Evolutionary conservation across 2,113 vertebrate species (phyloP), one percentile per base, ranked within the genome.

Genomic region (Onychostoma macrolepis): DNA sequence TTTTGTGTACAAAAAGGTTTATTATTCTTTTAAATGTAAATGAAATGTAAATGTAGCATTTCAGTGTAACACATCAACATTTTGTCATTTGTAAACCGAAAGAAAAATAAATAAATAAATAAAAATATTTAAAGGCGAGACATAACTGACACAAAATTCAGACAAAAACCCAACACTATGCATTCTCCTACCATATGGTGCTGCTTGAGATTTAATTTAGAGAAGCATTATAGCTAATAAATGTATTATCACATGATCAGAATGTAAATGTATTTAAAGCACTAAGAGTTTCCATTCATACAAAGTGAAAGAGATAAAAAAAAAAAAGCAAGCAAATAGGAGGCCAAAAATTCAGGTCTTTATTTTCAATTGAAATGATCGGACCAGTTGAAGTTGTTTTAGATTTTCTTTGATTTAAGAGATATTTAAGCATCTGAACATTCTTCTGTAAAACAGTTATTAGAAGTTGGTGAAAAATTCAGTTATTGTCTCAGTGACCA

Each of bases 391-490:
- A 78, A 30, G 33, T 3, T 30, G 72, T 76, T 48, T 56, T 78
- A 26, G 28, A 24, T 56, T 36, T 71, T 71, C 17, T 86, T 24
- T 17, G 26, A 33, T 36, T 65, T 9, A 36, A n/a, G 58, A 67
- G 74, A 79, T 17, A 17, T 6, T 77, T 24, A 11, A 13, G 4
- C 26, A 74, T 15, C 21, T 71, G 45, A 12, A 63, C 85, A 89
- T 33, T 86, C 88, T 17, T 26, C 88, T 89, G 50, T 24, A 86
- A 83, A 53, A 89, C n/a, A 85, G 61, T 24, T 48, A 28, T 76
- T 33, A 26, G 24, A 67, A 21, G 38, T 26, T 67, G 48, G n/a
- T 67, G 3, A 6, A 36, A n/a, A 12, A 33, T 7, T 26, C 15
- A 10, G 17, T 21, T 69, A 36, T 36, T 36, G 3, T 71, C 36